Base-by-base conservation (phyloP, 2,888 invertebrate species). In the Cheilosia pagana region DNA sequence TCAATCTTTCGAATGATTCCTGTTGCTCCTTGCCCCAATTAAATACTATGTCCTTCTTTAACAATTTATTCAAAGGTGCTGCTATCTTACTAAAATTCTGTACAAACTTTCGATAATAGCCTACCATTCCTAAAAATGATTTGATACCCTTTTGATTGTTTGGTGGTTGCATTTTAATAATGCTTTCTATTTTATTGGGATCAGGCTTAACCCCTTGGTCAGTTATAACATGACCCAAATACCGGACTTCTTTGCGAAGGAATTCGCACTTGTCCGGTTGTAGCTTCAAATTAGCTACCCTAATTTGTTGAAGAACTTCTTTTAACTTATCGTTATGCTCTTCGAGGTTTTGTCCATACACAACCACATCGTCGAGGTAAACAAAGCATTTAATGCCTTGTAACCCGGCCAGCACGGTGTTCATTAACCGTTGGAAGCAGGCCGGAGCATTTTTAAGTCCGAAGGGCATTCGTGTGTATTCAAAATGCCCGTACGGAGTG, bases 141-240 rank as follows among this genome's bases (percentile, higher is more conserved):
- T 59, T 59, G n/a, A 59, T 57, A 28, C 48, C 55, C 57, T 48
- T 70, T n/a, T 35, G 53, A 53, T 67, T 67, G 6, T 14, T n/a
- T 41, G 67, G 53, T 14, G 53, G 19, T 28, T 76, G 53, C 39
- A 60, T 53, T 23, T 25, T 60, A 60, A 60, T 39, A 41, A 60
- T 45, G 14, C 35, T 48, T 23, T 70, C 48, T 70, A 59, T 59
- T 19, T 59, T 48, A 0, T 21, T 48, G 5, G 48, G 48, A 31
- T 43, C 68, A 31, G 45, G 57, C 21, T 57, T 68, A 10, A 68
- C 57, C 14, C 87, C 88, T 4, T 70, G 25, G 10, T 57, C 35
- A 6, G 89, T 88, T 16, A 90, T 86, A 8, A 87, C 63, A 60
- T 87, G 87, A 3, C 88, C 88, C 8, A 89, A 57, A 62, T 74